These are phyloP conservation scores for Rhinatrema bivittatum DNA, from an alignment of 2,797 vertebrate species.

Conservation along the genomic window DNA sequence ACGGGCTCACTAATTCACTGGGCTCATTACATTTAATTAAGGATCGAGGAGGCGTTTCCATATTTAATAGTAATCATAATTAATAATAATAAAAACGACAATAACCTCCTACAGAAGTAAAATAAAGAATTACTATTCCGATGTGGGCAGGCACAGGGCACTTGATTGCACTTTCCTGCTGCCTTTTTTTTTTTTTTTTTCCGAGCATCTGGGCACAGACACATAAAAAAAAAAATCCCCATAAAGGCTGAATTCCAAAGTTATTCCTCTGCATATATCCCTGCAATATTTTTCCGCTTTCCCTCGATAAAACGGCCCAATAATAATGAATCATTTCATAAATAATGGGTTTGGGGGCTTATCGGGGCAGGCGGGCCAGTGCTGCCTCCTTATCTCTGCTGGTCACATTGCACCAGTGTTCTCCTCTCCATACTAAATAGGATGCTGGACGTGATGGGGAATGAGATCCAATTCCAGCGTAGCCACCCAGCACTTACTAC, in stretches of 20 bases:
- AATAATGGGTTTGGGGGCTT: slow-evolving; percentile 97
- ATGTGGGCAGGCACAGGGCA: slow-evolving; percentile 25
- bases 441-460: slow-evolving; percentile 82
- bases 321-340: slow-evolving; percentile 99
- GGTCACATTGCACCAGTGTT: slow-evolving; percentile 94
- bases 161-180: slow-evolving; percentile 29
- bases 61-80: slow-evolving; percentile 38
- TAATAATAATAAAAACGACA: slow-evolving; percentile 8
- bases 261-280: slow-evolving; percentile 54
- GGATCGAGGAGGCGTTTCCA: slow-evolving; percentile 31
- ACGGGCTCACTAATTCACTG: slow-evolving; percentile 26
- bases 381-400: slow-evolving; percentile 87
- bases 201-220: slow-evolving; percentile 38
- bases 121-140: slow-evolving; percentile 43
- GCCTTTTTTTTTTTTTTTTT: slow-evolving; percentile 32
- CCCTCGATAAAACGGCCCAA: slow-evolving; percentile 86
- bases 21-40: slow-evolving; percentile 54
- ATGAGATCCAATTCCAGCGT: slow-evolving; percentile 69
- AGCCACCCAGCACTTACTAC: slow-evolving; percentile 63
- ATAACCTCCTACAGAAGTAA: slow-evolving; percentile 40
- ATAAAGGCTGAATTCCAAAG: slow-evolving; percentile 49
- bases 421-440: slow-evolving; percentile 89
- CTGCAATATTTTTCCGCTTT: slow-evolving; percentile 66
- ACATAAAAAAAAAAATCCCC: slow-evolving; percentile 33
- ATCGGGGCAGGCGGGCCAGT: slow-evolving; percentile 90